These are phyloP conservation scores for Paraescarpia echinospica DNA, from an alignment of 1,140 invertebrate species.

Conservation along the genomic window DNA sequence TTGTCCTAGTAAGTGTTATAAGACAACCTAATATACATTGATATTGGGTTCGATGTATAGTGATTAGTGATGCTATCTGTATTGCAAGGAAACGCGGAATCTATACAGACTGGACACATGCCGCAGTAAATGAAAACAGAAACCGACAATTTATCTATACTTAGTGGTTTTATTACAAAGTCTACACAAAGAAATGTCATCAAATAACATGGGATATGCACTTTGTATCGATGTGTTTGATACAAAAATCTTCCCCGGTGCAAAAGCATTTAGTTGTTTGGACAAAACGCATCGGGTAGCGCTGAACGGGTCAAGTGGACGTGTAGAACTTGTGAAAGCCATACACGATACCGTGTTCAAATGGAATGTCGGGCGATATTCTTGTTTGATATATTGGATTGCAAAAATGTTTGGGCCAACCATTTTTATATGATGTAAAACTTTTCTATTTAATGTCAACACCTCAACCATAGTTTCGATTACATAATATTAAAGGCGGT, in stretches of 20 bases:
- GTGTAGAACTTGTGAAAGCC: neutral
- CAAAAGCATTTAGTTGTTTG: neutral
- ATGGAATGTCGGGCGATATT: neutral
- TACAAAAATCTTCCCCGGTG: neutral
- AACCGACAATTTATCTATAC: neutral
- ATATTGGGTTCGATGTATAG: neutral
- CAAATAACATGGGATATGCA: neutral
- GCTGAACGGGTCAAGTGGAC: neutral
- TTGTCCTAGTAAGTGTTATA: neutral
- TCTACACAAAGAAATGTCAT: neutral
- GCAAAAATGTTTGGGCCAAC: too few species aligned
- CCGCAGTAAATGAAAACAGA: neutral
- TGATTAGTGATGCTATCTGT: neutral
- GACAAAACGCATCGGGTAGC: neutral
- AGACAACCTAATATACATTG: neutral
- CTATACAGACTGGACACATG: neutral
- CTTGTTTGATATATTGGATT: too few species aligned
- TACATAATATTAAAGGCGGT: too few species aligned
- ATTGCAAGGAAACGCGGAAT: neutral
- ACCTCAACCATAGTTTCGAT: too few species aligned
- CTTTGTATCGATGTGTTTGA: neutral
- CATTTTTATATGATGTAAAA: too few species aligned
- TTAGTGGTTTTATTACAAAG: neutral
- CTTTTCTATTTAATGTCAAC: too few species aligned
- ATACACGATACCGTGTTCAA: neutral